Percentiles rank a stretch among this genome's conserved stretches.
Evolutionary conservation across 2,797 vertebrate species (phyloP).

Genomic region (Morelia viridis): DNA sequence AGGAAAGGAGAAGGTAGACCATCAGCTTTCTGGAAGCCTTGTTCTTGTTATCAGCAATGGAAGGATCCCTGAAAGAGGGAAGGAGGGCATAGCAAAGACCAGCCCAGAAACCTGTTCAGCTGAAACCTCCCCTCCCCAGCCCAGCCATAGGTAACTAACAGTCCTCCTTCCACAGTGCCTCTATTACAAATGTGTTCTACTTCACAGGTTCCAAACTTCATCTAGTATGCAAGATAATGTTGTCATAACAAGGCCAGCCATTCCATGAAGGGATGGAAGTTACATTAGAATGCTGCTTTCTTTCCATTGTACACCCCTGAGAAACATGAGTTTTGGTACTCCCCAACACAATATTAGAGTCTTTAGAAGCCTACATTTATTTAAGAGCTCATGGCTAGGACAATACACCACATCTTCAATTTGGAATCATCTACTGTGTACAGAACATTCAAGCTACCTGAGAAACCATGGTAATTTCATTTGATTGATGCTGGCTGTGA

Average conservation of each 20-base stretch:
- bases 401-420: background rate
- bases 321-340: background rate
- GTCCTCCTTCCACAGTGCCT: background rate
- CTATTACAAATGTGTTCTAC: background rate
- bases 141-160: background rate
- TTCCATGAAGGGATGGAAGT: background rate
- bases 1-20: background rate
- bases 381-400: background rate
- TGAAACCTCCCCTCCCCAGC: background rate
- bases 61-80: background rate
- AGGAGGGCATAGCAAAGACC: background rate
- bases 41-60: background rate
- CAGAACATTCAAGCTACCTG: background rate
- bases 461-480: background rate
- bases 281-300: background rate
- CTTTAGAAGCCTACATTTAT: background rate
- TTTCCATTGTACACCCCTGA: background rate
- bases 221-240: background rate
- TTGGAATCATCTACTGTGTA: background rate
- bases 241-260: background rate
- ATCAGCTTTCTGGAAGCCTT: background rate
- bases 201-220: background rate
- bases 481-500: background rate
- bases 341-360: background rate
- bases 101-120: background rate